Evolutionary conservation across 2,888 invertebrate genomes (phyloP).

Genomic region (Leptothorax acervorum): DNA sequence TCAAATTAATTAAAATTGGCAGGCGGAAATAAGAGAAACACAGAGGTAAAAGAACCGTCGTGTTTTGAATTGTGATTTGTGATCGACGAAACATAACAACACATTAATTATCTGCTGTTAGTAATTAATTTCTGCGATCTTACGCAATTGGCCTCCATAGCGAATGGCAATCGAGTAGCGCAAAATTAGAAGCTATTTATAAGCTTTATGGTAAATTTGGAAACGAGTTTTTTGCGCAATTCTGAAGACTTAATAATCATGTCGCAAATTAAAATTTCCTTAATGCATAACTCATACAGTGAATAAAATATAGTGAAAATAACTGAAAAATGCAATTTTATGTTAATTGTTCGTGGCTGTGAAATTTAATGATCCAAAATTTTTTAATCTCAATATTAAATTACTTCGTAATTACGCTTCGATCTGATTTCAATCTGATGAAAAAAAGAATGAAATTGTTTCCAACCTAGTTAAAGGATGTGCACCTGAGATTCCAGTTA

Average conservation of each 20-base stretch:
- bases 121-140: conserved; percentile 12
- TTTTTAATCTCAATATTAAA: background rate
- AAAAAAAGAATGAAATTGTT: conserved; percentile 3
- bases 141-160: background rate
- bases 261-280: background rate
- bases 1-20: conserved; percentile 16
- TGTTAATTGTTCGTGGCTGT: background rate
- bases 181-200: background rate
- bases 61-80: background rate
- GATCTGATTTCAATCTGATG: background rate
- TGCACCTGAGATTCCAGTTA: background rate
- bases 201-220: background rate
- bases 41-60: background rate
- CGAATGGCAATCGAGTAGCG: background rate
- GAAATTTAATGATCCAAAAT: background rate
- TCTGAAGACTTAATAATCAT: background rate
- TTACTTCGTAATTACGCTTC: background rate
- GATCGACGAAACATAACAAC: background rate
- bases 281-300: background rate
- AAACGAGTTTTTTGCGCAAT: background rate
- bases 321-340: background rate
- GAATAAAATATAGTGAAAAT: background rate
- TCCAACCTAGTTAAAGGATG: background rate
- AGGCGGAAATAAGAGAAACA: background rate
- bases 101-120: conserved; percentile 12